Percentiles rank a stretch among this genome's conserved stretches.
Conservation (phyloP, 2,888 invertebrate genomes). For the Drosophila acutilabella region DNA sequence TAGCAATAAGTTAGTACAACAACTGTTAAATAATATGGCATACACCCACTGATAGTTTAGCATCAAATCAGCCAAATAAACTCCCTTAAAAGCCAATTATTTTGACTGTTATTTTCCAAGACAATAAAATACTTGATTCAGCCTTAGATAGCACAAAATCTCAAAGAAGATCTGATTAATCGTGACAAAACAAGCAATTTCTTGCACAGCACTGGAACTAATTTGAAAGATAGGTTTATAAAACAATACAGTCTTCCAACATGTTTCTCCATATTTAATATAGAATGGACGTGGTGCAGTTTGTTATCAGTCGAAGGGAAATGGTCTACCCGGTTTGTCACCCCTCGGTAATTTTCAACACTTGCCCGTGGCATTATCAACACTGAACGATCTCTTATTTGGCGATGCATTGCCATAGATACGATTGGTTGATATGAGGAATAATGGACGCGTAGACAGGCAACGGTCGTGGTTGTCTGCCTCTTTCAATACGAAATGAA, state of each 20-base stretch:
- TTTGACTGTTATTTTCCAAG: not conserved
- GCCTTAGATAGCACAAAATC: slow-evolving; percentile 2
- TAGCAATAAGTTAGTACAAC: too few species aligned
- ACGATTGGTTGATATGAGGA: slow-evolving; percentile 55
- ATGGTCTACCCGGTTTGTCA: slow-evolving; percentile 12
- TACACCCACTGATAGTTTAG: too few species aligned
- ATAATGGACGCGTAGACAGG: slow-evolving; percentile 70
- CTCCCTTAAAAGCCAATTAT: too few species aligned
- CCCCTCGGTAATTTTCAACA: slow-evolving; percentile 61
- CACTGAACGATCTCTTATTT: slow-evolving; percentile 61
- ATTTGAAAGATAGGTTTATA: slow-evolving; percentile 39
- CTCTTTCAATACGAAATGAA: slow-evolving; percentile 63
- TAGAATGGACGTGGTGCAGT: slow-evolving; percentile 14
- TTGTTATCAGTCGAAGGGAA: slow-evolving; percentile 41
- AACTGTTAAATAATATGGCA: too few species aligned
- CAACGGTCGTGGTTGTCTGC: slow-evolving; percentile 37
- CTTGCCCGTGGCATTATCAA: slow-evolving; percentile 61
- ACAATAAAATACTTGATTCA: slow-evolving; percentile 14
- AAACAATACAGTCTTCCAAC: slow-evolving; percentile 2
- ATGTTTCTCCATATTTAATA: not conserved
- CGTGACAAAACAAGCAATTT: slow-evolving; percentile 36
- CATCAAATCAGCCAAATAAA: too few species aligned
- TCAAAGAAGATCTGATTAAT: slow-evolving; percentile 18
- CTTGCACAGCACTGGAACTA: slow-evolving; percentile 46
- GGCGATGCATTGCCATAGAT: slow-evolving; percentile 64